Conservation (phyloP, 2,888 invertebrate genomes). For the Craniophora ligustri region DNA sequence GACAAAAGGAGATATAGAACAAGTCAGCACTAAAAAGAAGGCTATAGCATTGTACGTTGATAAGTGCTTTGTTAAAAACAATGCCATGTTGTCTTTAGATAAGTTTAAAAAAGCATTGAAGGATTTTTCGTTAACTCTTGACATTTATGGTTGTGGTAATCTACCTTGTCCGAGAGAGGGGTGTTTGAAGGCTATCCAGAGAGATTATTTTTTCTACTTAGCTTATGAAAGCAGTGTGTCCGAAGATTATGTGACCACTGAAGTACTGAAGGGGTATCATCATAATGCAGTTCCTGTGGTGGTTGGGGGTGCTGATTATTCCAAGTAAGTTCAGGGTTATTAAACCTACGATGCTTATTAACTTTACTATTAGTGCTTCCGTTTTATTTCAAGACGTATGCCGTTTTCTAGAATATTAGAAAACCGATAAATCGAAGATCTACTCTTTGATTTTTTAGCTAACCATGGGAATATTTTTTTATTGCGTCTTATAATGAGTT, state of each 20-base stretch:
- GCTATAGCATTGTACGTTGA: slow-evolving; percentile 61
- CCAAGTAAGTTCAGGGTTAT: slow-evolving; percentile 64
- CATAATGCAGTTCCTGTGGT: slow-evolving; percentile 90
- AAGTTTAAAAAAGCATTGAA: slow-evolving; percentile 79
- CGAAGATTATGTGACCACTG: slow-evolving; percentile 76
- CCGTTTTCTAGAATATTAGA: too few species aligned
- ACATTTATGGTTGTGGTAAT: slow-evolving; percentile 80
- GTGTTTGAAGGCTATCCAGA: slow-evolving; percentile 63
- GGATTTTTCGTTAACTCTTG: slow-evolving; percentile 69
- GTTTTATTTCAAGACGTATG: too few species aligned
- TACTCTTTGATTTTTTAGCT: too few species aligned
- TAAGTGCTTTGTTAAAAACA: slow-evolving; percentile 57
- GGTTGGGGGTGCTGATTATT: slow-evolving; percentile 90
- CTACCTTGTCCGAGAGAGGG: slow-evolving; percentile 60
- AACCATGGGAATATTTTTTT: too few species aligned
- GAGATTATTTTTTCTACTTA: slow-evolving; percentile 77
- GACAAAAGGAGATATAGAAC: slow-evolving; percentile 7
- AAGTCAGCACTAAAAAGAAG: slow-evolving; percentile 53
- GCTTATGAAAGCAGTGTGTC: slow-evolving; percentile 66
- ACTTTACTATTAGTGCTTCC: too few species aligned
- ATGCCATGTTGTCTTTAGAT: slow-evolving; percentile 51
- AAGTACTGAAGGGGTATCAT: slow-evolving; percentile 80
- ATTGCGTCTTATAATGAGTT: too few species aligned
- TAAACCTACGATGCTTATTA: background rate
- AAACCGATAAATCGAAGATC: too few species aligned